These are phyloP conservation scores for Erebia palarica DNA, from an alignment of 2,888 invertebrate genomes.

Conservation along the genomic window DNA sequence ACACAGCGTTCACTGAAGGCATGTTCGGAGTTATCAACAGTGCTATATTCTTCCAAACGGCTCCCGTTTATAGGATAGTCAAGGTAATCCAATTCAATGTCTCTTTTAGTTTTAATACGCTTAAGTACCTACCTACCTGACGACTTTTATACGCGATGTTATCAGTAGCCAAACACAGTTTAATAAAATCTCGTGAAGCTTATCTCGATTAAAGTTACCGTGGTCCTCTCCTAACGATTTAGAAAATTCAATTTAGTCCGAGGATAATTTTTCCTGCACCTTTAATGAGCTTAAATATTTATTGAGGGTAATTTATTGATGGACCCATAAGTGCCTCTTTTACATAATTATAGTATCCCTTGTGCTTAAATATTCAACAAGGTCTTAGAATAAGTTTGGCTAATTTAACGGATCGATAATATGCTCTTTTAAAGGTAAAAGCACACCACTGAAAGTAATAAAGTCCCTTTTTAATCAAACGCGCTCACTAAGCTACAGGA, in stretches of 20 bases:
- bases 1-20: conserved; percentile 97
- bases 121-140: conserved; percentile 32
- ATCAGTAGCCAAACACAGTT: conserved; percentile 28
- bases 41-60: conserved; percentile 90
- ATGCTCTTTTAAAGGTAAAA: too few species aligned
- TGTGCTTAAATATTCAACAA: background rate
- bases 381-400: background rate
- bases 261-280: conserved; percentile 1
- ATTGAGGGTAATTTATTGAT: background rate
- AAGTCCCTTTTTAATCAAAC: too few species aligned
- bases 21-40: conserved; percentile 94
- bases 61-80: conserved; percentile 78
- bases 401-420: too few species aligned
- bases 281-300: background rate
- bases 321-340: background rate
- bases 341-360: background rate
- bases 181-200: conserved; percentile 25
- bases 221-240: conserved; percentile 17
- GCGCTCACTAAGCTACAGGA: too few species aligned
- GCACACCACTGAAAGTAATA: too few species aligned
- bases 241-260: conserved; percentile 21
- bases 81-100: conserved; percentile 57
- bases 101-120: conserved; percentile 26
- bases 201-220: conserved; percentile 27
- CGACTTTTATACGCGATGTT: conserved; percentile 26